Percentiles rank a stretch among this genome's conserved stretches.
phyloP scores from a whole-genome alignment of 2,888 invertebrate genomes.

The Lobophora halterata region DNA sequence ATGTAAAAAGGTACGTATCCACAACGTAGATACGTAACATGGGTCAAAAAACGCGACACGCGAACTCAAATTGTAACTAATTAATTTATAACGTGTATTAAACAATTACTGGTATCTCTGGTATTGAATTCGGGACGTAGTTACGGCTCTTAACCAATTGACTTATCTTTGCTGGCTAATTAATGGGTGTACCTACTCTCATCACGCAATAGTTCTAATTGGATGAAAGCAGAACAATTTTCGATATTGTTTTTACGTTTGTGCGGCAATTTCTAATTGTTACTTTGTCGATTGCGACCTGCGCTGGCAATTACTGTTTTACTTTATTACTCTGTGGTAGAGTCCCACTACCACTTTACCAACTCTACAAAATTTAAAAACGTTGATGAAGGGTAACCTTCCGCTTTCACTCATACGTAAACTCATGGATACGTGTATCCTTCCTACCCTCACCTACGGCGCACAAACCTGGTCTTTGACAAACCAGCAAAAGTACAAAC shows the following conservation, averaged over 20 bases:
- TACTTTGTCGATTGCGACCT: constrained; percentile 21
- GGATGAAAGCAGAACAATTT: constrained; percentile 52
- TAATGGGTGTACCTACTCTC: constrained; percentile 64
- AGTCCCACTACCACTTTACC: not conserved
- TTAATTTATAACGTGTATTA: constrained; percentile 80
- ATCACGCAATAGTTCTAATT: constrained; percentile 71
- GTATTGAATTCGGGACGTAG: constrained; percentile 68
- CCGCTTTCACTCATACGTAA: no score
- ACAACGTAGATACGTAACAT: constrained; percentile 19
- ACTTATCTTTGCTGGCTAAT: constrained; percentile 74
- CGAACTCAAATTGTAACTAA: constrained; percentile 74
- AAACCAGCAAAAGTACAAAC: no score
- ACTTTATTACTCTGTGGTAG: not conserved
- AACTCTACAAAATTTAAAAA: no score
- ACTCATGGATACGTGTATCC: no score
- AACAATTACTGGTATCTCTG: constrained; percentile 77
- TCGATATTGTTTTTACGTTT: constrained; percentile 46
- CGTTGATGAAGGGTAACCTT: no score
- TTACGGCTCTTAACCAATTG: constrained; percentile 66
- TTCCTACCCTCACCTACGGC: no score
- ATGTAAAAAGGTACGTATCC: constrained; percentile 16
- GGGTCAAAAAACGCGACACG: constrained; percentile 48
- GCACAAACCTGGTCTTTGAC: no score
- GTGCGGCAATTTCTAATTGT: constrained; percentile 18
- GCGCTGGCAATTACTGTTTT: constrained; percentile 9